Evolutionary conservation across 2,113 vertebrate genomes (phyloP).

Genomic region (Dolichallabes microphthalmus): DNA sequence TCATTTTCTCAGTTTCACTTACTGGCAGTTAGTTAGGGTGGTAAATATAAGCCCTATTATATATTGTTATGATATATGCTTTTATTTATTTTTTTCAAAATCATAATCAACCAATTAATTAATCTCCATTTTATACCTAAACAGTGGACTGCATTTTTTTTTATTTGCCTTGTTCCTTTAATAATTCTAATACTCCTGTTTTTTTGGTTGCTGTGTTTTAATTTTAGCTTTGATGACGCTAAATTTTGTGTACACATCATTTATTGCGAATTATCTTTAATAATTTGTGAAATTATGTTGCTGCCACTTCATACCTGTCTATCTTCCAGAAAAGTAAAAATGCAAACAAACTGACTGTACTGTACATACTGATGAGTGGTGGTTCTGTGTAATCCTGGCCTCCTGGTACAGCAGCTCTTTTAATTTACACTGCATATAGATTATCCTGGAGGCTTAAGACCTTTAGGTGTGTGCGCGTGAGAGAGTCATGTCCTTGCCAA

Average conservation of each 20-base stretch:
- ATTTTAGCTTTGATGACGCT: neutral
- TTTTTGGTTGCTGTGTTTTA: neutral
- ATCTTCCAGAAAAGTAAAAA: neutral
- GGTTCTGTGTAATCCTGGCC: neutral
- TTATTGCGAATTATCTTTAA: neutral
- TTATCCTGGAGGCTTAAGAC: neutral
- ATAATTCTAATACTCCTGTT: too few relatives aligned
- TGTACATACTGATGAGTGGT: neutral
- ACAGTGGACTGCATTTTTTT: too few relatives aligned
- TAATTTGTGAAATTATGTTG: neutral
- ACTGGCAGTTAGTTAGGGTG: too few relatives aligned
- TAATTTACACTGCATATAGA: neutral
- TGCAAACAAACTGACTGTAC: neutral
- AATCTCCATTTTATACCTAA: too few relatives aligned
- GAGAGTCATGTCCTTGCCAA: neutral
- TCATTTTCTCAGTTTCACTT: too few relatives aligned
- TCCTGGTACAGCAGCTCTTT: neutral
- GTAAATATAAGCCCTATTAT: too few relatives aligned
- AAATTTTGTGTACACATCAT: neutral
- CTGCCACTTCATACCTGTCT: neutral
- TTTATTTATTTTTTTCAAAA: too few relatives aligned
- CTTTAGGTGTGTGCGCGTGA: too few relatives aligned
- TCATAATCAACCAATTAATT: too few relatives aligned
- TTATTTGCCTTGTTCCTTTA: too few relatives aligned
- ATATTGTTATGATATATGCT: too few relatives aligned